A percentile compares a stretch with the other conserved stretches of the same genome.
Evolutionary conservation across 2,797 vertebrate species (phyloP).

Genomic region (Falco berigora): DNA sequence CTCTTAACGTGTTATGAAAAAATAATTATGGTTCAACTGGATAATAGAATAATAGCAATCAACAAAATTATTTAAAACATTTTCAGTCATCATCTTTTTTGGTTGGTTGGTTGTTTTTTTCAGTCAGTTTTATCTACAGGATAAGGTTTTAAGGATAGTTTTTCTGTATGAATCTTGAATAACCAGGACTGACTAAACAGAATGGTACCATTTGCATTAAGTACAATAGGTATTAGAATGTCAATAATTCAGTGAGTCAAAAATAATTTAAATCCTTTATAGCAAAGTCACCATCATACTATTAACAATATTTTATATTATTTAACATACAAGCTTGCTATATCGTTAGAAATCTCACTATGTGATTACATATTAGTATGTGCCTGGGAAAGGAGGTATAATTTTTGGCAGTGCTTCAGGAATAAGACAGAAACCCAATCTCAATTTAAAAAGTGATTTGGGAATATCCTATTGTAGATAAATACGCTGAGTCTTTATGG

Average conservation of each 20-base stretch:
- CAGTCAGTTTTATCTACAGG: neutral
- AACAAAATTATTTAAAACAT: neutral
- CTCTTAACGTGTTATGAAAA: neutral
- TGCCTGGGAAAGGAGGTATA: neutral
- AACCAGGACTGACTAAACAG: neutral
- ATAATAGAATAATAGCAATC: neutral
- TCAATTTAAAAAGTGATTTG: neutral
- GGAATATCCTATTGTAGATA: neutral
- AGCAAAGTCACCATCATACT: neutral
- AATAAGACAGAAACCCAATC: neutral
- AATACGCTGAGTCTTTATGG: neutral
- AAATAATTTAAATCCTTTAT: neutral
- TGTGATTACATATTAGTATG: neutral
- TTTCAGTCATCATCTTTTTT: neutral
- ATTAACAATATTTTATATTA: neutral
- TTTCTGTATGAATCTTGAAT: neutral
- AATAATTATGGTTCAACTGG: neutral
- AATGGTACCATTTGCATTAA: neutral
- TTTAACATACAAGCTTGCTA: neutral
- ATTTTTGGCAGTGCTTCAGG: neutral
- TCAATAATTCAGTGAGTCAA: neutral
- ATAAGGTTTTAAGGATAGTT: neutral
- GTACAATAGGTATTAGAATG: neutral
- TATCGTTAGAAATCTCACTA: neutral
- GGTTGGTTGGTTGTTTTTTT: neutral